Base-by-base conservation (phyloP, 35 echinoderm and acorn worm species). In the Amphiura filiformis region DNA sequence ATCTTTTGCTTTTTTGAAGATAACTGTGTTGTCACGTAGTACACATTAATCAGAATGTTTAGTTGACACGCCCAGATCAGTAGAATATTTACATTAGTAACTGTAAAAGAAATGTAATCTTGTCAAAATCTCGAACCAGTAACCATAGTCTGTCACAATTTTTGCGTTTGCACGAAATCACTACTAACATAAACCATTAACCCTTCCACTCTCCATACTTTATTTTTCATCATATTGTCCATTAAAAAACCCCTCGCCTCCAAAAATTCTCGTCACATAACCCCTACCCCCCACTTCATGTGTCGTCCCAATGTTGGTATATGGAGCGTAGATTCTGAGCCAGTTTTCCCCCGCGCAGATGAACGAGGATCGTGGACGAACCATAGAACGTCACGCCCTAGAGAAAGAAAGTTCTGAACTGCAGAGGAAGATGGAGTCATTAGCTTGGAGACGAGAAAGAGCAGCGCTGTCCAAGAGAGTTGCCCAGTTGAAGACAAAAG, bases 401-500 rank as follows among this genome's bases (percentile, higher is more conserved):
- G 93, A 94, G 84, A 90, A 86, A 34, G 87, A 94, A 36, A 90
- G 83, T 40, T 35, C 88, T 1, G 84, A 90, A 41, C 39, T 86
- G 0, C 93, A 94, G 65, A 77, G 84, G 39, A 94, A 94, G 47
- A 94, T 94, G 93, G 93, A 94, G 61, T 79, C 82, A 1, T 80
- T 87, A 56, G 84, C 83, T 11, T 94, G 93, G 93, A 78, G 84
- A 35, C 84, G 77, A 76, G 93, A 94, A 76, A 94, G 85, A 37
- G 84, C 93, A 28, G 81, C 90, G 26, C 64, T 94, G 0, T 90
- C 81, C 20, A 87, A 87, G 64, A 84, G 83, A 31, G 64, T 94
- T 20, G 93, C 89, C 5, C 88, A 90, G 39, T 84, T 94, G 77
- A 94, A 94, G 41, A 79, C 64, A 41, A 94, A 90, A 75, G 85